Evolutionary conservation across 2,797 vertebrate genomes (phyloP).

Genomic region (Tragelaphus eurycerus): DNA sequence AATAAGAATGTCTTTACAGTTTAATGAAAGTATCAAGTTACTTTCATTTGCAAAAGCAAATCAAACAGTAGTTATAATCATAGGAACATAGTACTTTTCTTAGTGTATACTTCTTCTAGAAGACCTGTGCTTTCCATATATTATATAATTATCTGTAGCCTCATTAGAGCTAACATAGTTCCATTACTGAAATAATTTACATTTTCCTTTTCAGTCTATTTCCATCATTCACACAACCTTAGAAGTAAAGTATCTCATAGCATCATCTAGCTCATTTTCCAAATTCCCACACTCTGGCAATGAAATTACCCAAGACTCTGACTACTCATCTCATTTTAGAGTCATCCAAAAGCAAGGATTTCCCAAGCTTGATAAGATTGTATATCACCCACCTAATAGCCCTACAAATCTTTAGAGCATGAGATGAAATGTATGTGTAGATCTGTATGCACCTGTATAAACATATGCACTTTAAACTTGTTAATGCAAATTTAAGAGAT

Average conservation of each 20-base stretch:
- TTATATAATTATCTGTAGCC: neutral
- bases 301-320: neutral
- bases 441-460: neutral
- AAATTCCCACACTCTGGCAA: neutral
- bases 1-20: neutral
- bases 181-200: neutral
- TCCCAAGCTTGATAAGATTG: neutral
- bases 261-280: neutral
- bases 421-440: neutral
- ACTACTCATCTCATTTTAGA: neutral
- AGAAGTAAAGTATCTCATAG: neutral
- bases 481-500: neutral
- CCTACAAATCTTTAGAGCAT: neutral
- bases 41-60: neutral
- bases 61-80: neutral
- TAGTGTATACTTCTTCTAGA: neutral
- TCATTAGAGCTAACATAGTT: neutral
- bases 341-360: neutral
- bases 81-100: neutral
- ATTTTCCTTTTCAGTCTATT: neutral
- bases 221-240: neutral
- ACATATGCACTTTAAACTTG: neutral
- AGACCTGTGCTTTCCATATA: neutral
- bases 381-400: neutral
- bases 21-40: neutral